Percentiles rank a stretch among this genome's conserved stretches.
Conservation (phyloP, 2,113 vertebrate species). For the Oxyura jamaicensis region DNA sequence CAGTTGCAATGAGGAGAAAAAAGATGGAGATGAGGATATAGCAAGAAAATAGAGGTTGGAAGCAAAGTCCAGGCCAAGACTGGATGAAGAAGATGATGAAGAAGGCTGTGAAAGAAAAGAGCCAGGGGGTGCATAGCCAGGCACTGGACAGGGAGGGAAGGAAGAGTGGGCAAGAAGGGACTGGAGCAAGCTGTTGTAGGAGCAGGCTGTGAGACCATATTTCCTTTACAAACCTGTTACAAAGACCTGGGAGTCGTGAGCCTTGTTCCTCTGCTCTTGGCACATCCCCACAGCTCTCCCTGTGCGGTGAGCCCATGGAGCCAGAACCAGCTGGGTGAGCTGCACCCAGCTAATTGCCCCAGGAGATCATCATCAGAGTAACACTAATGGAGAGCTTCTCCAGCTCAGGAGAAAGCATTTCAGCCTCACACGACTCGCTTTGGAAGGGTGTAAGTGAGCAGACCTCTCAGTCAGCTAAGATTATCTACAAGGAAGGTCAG, state of each 20-base stretch:
- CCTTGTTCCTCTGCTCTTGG: accelerated
- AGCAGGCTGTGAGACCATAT: background rate
- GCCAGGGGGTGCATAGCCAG: background rate
- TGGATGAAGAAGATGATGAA: accelerated
- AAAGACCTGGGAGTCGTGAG: background rate
- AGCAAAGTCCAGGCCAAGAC: background rate
- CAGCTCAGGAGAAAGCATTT: background rate
- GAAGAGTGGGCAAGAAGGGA: background rate
- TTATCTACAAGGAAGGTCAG: background rate
- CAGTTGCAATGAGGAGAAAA: accelerated
- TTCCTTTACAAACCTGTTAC: background rate
- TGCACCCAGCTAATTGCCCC: background rate
- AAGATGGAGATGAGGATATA: background rate
- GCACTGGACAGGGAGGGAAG: background rate
- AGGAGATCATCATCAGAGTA: background rate
- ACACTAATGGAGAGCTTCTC: background rate
- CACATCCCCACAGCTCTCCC: background rate
- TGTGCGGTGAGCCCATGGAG: background rate
- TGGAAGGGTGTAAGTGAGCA: background rate
- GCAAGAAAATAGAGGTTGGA: background rate
- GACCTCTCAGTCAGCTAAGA: background rate
- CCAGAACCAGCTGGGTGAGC: background rate
- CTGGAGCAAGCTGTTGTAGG: background rate
- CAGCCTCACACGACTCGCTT: background rate
- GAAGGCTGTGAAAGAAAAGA: background rate